phyloP scores from a whole-genome alignment of 2,797 vertebrate species.

The Momotus momota region DNA sequence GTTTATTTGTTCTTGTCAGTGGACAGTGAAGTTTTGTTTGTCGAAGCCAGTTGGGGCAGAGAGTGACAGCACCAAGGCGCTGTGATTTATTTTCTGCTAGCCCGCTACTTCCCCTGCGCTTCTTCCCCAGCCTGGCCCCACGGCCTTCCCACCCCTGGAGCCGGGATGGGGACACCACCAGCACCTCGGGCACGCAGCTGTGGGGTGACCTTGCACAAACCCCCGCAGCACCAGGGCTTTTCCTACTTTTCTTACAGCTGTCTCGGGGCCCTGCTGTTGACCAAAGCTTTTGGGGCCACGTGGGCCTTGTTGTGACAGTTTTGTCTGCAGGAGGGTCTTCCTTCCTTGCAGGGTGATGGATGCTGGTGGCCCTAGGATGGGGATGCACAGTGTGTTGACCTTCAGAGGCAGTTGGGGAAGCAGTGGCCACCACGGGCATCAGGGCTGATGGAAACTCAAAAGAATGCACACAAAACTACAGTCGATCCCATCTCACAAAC shows the following conservation, averaged over 20 bases:
- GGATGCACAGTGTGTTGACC: accelerated
- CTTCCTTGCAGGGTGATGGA: not conserved
- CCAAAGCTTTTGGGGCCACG: accelerated
- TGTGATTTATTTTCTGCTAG: conserved; percentile 67
- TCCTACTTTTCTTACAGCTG: not conserved
- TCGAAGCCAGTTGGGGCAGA: conserved; percentile 37
- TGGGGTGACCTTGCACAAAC: conserved; percentile 2
- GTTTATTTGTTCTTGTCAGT: conserved; percentile 74
- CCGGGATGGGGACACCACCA: not conserved
- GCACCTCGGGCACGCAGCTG: conserved; percentile 8
- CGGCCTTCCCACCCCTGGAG: not conserved
- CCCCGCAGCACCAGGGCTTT: not conserved
- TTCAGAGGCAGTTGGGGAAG: not conserved
- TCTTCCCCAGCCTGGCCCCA: not conserved
- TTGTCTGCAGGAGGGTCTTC: not conserved
- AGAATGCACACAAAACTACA: accelerated
- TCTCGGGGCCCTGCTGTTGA: not conserved
- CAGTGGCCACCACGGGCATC: accelerated
- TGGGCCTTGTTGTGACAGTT: not conserved
- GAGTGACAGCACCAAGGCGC: not conserved
- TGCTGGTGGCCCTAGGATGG: not conserved
- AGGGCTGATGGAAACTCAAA: accelerated
- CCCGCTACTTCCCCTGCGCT: not conserved
- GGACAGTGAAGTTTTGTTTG: conserved; percentile 62
- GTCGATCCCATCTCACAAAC: not conserved